These are phyloP conservation scores for Telenomus remus DNA, from an alignment of 1,140 invertebrate species.

Conservation along the genomic window DNA sequence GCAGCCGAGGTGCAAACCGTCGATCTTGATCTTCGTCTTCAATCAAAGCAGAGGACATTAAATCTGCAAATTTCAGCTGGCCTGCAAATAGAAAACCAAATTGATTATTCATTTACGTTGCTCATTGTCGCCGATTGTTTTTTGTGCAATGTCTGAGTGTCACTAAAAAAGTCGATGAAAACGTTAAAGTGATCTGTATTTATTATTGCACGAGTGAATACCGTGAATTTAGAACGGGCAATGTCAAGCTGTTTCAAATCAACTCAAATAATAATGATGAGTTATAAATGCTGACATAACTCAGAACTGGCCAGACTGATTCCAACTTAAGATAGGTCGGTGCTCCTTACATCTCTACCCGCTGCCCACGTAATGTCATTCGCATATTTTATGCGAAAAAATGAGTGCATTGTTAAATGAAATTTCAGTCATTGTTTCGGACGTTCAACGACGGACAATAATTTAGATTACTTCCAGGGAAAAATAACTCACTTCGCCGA, in stretches of 20 bases:
- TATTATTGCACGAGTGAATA: slow-evolving; percentile 27
- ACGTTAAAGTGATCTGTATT: slow-evolving; percentile 25
- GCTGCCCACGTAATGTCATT: slow-evolving; percentile 58
- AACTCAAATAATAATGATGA: slow-evolving; percentile 70
- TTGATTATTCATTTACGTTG: slow-evolving; percentile 13
- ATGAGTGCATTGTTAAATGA: slow-evolving; percentile 52
- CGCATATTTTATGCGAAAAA: slow-evolving; percentile 52
- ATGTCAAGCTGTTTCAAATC: slow-evolving; percentile 67
- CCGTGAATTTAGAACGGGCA: slow-evolving; percentile 52
- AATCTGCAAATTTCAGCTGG: slow-evolving; percentile 2
- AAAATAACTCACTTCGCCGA: slow-evolving; percentile 29
- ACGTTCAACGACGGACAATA: slow-evolving; percentile 23
- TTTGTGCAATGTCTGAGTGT: neutral
- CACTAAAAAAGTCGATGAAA: slow-evolving; percentile 23
- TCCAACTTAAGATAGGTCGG: slow-evolving; percentile 67
- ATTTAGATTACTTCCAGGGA: slow-evolving; percentile 42
- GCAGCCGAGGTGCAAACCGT: slow-evolving; percentile 49
- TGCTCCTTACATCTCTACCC: slow-evolving; percentile 62
- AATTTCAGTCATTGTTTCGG: slow-evolving; percentile 53
- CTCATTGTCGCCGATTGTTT: slow-evolving; percentile 12
- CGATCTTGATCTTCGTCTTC: slow-evolving; percentile 10
- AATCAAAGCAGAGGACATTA: slow-evolving; percentile 1
- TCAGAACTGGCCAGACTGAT: slow-evolving; percentile 68
- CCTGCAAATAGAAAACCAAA: slow-evolving; percentile 6
- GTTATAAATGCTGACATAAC: slow-evolving; percentile 68